Evolutionary conservation across 2,888 invertebrate species (phyloP).

Genomic region (Cheilosia grossa): DNA sequence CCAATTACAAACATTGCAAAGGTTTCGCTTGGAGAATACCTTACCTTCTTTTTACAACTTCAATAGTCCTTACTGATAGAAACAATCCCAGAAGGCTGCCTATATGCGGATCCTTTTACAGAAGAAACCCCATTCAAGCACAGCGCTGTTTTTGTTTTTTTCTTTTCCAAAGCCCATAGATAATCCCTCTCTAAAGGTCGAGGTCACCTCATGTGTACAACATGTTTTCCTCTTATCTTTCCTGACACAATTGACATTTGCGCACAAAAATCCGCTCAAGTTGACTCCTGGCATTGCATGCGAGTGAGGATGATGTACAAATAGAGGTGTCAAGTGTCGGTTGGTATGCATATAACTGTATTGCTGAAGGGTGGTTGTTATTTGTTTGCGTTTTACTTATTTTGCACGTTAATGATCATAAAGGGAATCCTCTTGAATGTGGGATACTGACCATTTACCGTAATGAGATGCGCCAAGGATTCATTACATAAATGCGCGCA

Average conservation of each 20-base stretch:
- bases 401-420: constrained; percentile 31
- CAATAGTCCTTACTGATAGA: background rate
- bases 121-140: constrained; percentile 5
- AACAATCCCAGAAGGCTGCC: constrained; percentile 6
- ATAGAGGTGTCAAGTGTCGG: constrained; percentile 50
- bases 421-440: constrained; percentile 17
- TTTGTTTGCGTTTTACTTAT: background rate
- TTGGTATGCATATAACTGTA: background rate
- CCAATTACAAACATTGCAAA: constrained; percentile 36
- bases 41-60: background rate
- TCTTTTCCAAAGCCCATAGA: background rate
- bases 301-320: constrained; percentile 4
- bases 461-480: constrained; percentile 47
- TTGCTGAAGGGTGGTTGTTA: constrained; percentile 3
- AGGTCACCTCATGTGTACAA: constrained; percentile 31
- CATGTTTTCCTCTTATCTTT: constrained; percentile 5
- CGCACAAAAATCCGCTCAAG: constrained; percentile 39
- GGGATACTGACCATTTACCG: constrained; percentile 33
- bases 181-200: constrained; percentile 39
- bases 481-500: constrained; percentile 12
- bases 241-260: constrained; percentile 41
- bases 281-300: constrained; percentile 33
- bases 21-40: constrained; percentile 7
- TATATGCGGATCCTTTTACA: constrained; percentile 13
- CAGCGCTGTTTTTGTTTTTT: background rate